phyloP scores from a whole-genome alignment of 2,797 vertebrate species.

The Poeciliopsis presidionis region DNA sequence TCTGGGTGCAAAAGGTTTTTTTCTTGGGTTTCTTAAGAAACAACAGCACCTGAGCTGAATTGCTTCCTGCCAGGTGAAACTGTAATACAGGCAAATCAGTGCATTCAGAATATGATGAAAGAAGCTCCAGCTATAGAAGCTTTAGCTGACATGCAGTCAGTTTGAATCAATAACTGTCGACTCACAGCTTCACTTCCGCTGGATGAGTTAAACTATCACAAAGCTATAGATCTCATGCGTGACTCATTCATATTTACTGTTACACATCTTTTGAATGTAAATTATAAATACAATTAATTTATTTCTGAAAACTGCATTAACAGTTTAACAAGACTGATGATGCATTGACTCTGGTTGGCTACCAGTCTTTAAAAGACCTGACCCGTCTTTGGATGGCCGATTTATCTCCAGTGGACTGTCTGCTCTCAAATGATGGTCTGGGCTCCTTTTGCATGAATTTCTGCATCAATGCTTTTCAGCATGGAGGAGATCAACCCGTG shows the following conservation, averaged over 20 bases:
- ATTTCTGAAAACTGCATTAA: background rate
- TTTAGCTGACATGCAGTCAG: slow-evolving; percentile 19
- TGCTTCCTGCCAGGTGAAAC: slow-evolving; percentile 62
- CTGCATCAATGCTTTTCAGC: background rate
- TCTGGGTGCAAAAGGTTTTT: slow-evolving; percentile 30
- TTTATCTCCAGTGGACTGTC: no score
- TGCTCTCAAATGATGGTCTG: background rate
- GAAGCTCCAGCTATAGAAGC: slow-evolving; percentile 13
- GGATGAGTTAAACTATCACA: background rate
- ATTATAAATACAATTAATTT: background rate
- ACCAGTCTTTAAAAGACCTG: background rate
- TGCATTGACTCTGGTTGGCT: no score
- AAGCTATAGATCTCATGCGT: background rate
- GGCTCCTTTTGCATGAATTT: background rate
- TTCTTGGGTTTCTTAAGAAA: slow-evolving; percentile 2
- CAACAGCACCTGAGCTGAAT: slow-evolving; percentile 51
- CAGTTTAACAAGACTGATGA: background rate
- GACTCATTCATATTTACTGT: background rate
- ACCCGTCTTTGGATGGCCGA: no score
- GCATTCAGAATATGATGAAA: slow-evolving; percentile 38
- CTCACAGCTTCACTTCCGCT: background rate
- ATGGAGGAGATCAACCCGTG: background rate
- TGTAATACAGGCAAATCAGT: slow-evolving; percentile 25
- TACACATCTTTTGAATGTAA: background rate
- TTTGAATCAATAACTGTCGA: background rate